Percentiles rank a stretch among this genome's conserved stretches.
These are phyloP conservation scores for Abscondita cerata DNA, from an alignment of 2,888 invertebrate genomes.

Conservation along the genomic window DNA sequence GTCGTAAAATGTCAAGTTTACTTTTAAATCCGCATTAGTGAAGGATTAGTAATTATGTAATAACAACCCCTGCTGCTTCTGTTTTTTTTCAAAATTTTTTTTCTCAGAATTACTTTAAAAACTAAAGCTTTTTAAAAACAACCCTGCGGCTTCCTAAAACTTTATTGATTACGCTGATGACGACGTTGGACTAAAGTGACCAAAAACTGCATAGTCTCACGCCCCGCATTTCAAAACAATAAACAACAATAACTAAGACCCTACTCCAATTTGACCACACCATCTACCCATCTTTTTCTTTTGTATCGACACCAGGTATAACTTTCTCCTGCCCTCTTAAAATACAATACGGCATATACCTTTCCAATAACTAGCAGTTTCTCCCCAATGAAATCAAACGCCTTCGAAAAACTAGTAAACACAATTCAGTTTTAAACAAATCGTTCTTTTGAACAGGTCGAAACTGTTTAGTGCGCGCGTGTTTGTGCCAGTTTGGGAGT, in stretches of 20 bases:
- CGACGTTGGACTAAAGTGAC: too few relatives aligned
- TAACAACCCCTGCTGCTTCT: conserved; percentile 9
- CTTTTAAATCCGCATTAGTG: not conserved
- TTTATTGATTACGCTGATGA: not conserved
- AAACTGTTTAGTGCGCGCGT: conserved; percentile 6
- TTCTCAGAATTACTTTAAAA: not conserved
- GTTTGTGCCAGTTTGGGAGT: not conserved
- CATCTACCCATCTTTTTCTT: conserved; percentile 18
- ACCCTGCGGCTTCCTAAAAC: too few relatives aligned
- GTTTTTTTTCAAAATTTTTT: not conserved
- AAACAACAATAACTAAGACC: conserved; percentile 39
- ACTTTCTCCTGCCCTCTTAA: conserved; percentile 17
- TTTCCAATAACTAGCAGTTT: conserved; percentile 36
- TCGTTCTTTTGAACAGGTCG: conserved; percentile 39
- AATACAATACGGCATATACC: conserved; percentile 29
- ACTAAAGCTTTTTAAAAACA: too few relatives aligned
- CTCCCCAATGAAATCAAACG: conserved; percentile 41
- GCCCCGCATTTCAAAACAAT: conserved; percentile 42
- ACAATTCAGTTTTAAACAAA: conserved; percentile 40
- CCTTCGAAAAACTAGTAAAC: conserved; percentile 35
- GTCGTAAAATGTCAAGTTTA: not conserved
- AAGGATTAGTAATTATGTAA: conserved; percentile 3
- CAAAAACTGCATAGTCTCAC: conserved; percentile 53
- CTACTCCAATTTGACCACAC: conserved; percentile 15
- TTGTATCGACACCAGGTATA: not conserved